A percentile compares a stretch with the other conserved stretches of the same genome.
These are phyloP conservation scores for Trachymyrmex cornetzi DNA, from an alignment of 1,140 invertebrate genomes.

Conservation along the genomic window DNA sequence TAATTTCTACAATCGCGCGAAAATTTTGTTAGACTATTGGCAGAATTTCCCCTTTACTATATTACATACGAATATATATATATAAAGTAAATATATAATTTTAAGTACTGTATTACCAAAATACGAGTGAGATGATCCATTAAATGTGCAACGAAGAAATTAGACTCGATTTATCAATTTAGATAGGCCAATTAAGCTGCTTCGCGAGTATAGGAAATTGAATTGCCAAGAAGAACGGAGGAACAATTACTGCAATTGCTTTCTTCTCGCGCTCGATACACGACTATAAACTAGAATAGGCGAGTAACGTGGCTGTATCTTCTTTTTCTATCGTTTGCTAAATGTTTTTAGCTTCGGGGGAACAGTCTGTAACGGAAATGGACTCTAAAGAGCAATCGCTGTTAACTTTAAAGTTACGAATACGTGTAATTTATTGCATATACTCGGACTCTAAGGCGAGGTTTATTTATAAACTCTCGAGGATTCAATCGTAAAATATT, in stretches of 20 bases:
- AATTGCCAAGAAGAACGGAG: constrained; percentile 57
- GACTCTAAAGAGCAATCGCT: constrained; percentile 71
- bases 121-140: constrained; percentile 82
- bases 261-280: constrained; percentile 55
- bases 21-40: constrained; percentile 56
- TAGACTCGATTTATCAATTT: constrained; percentile 80
- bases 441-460: constrained; percentile 70
- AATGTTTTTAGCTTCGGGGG: constrained; percentile 71
- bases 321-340: constrained; percentile 73
- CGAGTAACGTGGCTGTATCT: constrained; percentile 62
- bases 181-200: constrained; percentile 72
- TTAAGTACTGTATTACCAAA: constrained; percentile 69
- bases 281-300: constrained; percentile 64
- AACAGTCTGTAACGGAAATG: constrained; percentile 65
- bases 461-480: constrained; percentile 67
- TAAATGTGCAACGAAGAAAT: constrained; percentile 84
- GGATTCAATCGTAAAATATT: constrained; percentile 61
- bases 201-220: constrained; percentile 52
- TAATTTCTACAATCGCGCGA: constrained; percentile 64
- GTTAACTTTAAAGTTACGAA: constrained; percentile 65
- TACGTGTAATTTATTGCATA: constrained; percentile 56
- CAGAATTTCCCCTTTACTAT: constrained; percentile 39
- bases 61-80: constrained; percentile 42
- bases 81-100: constrained; percentile 47
- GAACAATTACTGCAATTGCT: constrained; percentile 50